Evolutionary conservation across 2,797 vertebrate genomes (phyloP), one percentile per base, ranked within the genome.

Genomic region (Anas bernieri): DNA sequence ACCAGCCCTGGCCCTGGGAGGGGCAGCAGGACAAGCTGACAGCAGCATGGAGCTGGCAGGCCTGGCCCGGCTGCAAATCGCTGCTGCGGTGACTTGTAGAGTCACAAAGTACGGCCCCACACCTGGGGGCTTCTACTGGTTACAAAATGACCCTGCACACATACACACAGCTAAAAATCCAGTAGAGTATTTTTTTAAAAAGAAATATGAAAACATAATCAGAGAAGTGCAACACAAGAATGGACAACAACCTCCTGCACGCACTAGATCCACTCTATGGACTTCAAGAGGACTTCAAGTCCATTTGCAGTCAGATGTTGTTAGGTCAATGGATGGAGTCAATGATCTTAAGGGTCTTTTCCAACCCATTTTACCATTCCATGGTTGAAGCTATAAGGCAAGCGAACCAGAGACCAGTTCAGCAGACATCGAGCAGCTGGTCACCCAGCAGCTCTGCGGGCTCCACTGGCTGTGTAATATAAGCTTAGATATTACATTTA

Each of bases 21-120:
- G 15, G 74, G 18, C 50, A 33, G 59, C 62, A 68, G 21, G 30
- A 41, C 50, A 6, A 13, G 11, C n/a, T 2, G 46, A 50, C 48
- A 41, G 46, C 31, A 74, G 68, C 69, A 39, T 17, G 10, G 2
- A 11, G 37, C 68, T 6, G 16, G 18, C 3, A 46, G 20, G 62
- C 17, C 56, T 46, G 37, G 17, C 33, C 18, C 8, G 2, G 15
- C 0, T 33, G 26, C 1, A 23, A 23, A 13, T 0, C 5, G 20
- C 46, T 43, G 37, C 17, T 22, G 45, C 33, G 9, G 14, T 2
- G 58, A 48, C 16, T 26, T 23, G 22, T 0, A 3, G 1, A 25
- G 30, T 26, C 23, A 9, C 16, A 43, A 6, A n/a, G 23, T 0
- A 20, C 0, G 3, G 66, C 9, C 35, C 25, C 28, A 26, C 7